Percentiles rank a stretch among this genome's conserved stretches.
Evolutionary conservation across 2,797 vertebrate genomes (phyloP).

Genomic region (Nasua narica): DNA sequence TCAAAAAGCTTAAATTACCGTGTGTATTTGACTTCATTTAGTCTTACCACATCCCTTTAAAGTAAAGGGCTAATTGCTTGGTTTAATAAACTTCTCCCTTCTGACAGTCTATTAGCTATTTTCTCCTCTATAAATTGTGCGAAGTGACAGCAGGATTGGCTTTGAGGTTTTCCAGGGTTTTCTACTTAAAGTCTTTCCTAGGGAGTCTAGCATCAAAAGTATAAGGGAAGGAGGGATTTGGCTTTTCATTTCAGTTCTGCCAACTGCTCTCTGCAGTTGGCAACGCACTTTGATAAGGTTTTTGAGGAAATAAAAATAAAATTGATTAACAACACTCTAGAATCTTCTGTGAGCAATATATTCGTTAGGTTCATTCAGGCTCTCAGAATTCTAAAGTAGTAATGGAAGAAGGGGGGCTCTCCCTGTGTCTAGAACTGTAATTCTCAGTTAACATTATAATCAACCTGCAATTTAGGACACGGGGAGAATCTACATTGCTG

Average conservation of each 20-base stretch:
- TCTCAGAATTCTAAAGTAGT: neutral
- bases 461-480: neutral
- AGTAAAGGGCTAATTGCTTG: slow-evolving; percentile 48
- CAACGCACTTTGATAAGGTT: neutral
- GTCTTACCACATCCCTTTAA: neutral
- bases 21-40: neutral
- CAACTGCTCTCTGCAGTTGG: neutral
- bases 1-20: neutral
- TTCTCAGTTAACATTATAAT: neutral
- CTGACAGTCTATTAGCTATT: neutral
- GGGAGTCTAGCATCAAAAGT: neutral
- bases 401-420: neutral
- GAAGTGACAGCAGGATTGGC: neutral
- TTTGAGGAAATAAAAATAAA: neutral
- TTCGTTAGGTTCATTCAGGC: neutral
- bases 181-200: neutral
- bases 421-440: neutral
- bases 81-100: slow-evolving; percentile 40
- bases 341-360: neutral
- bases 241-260: neutral
- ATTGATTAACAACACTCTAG: neutral
- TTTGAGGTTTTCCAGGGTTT: neutral
- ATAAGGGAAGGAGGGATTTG: neutral
- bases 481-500: neutral
- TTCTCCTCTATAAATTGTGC: neutral